Percentiles rank a stretch among this genome's conserved stretches.
Evolutionary conservation across 2,797 vertebrate species (phyloP).

Genomic region (Muscicapa comitata): DNA sequence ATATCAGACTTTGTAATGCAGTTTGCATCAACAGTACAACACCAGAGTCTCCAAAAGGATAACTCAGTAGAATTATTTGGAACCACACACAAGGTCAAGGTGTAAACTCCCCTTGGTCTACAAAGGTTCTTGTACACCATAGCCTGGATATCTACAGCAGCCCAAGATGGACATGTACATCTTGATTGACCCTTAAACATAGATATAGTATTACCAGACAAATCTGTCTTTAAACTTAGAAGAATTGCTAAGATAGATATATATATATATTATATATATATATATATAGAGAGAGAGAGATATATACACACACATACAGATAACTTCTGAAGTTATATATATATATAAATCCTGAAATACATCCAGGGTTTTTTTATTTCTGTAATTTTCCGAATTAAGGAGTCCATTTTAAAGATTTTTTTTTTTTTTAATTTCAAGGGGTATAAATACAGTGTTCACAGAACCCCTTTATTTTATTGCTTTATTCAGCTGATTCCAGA

Average conservation of each 20-base stretch:
- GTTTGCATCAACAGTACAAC: neutral
- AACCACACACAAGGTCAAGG: neutral
- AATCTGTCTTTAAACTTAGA: neutral
- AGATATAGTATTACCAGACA: neutral
- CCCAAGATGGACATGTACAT: neutral
- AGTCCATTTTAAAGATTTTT: neutral
- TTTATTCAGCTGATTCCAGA: neutral
- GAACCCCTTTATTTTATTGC: neutral
- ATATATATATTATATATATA: neutral
- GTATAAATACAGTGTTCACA: neutral
- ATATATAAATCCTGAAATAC: neutral
- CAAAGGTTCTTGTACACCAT: neutral
- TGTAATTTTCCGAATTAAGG: neutral
- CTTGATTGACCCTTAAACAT: neutral
- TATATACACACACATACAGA: neutral
- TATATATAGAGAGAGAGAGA: no score
- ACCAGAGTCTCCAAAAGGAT: neutral
- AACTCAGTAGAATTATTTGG: neutral
- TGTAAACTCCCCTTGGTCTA: neutral
- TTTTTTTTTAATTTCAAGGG: neutral
- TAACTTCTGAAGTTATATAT: neutral
- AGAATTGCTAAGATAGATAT: neutral
- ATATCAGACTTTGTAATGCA: neutral
- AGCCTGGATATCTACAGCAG: neutral
- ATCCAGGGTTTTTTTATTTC: neutral